Conservation (phyloP, 2,113 vertebrate species). For the Mesocricetus auratus region DNA sequence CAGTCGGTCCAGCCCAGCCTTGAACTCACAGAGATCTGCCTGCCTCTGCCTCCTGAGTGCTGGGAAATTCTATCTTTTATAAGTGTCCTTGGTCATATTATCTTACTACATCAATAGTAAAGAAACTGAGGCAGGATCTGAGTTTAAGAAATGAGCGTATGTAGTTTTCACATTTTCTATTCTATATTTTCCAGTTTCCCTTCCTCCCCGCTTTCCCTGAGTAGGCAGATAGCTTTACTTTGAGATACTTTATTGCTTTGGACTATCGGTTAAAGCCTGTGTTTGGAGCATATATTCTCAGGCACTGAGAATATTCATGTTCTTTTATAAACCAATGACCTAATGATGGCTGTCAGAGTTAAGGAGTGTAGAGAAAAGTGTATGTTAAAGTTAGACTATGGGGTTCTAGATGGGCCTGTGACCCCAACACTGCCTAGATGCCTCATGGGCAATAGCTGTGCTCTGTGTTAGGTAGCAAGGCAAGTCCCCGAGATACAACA, state of each 20-base stretch:
- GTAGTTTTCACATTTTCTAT: neutral
- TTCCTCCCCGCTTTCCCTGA: neutral
- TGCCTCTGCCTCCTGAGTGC: too few relatives aligned
- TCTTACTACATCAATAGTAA: neutral
- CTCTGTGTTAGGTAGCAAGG: neutral
- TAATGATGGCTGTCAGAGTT: neutral
- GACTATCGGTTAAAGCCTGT: neutral
- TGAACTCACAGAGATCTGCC: too few relatives aligned
- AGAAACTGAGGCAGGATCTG: neutral
- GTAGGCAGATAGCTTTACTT: slow-evolving; percentile 44
- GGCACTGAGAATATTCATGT: slow-evolving; percentile 29
- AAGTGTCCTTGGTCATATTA: neutral
- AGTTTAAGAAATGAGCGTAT: neutral
- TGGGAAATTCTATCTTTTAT: too few relatives aligned
- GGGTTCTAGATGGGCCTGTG: neutral
- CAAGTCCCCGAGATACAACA: neutral
- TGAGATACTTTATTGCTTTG: neutral
- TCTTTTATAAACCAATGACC: slow-evolving; percentile 27
- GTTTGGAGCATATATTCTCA: neutral
- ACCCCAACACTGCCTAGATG: neutral
- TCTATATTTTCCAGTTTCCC: slow-evolving; percentile 48
- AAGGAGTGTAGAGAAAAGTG: neutral
- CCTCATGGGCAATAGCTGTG: neutral
- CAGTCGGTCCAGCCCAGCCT: too few relatives aligned
- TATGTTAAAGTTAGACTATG: neutral